phyloP scores from a whole-genome alignment of 2,888 invertebrate genomes.

The Julus scandinavius region DNA sequence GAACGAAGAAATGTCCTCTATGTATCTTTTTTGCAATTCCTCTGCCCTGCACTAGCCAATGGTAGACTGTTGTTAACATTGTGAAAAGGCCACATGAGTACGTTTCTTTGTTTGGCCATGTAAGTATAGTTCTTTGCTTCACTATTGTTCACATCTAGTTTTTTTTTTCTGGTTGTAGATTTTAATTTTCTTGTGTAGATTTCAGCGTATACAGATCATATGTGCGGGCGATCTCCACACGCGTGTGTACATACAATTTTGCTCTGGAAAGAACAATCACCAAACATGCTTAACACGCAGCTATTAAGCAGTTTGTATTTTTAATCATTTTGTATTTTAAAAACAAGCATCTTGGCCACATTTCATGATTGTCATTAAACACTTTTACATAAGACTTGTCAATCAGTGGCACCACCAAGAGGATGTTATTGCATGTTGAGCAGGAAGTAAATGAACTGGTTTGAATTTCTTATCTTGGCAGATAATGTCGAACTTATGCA shows the following conservation, averaged over 20 bases:
- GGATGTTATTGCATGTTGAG: not conserved
- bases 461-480: constrained; percentile 3
- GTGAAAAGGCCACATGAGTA: not conserved
- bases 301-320: constrained; percentile 49
- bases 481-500: not conserved
- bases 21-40: not conserved
- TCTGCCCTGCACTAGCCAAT: not conserved
- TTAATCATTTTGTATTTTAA: constrained; percentile 47
- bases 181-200: not conserved
- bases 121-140: constrained; percentile 15
- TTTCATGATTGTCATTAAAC: constrained; percentile 48
- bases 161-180: not conserved
- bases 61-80: not conserved
- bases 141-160: not conserved
- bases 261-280: constrained; percentile 39
- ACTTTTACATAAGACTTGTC: constrained; percentile 48
- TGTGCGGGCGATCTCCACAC: constrained; percentile 3
- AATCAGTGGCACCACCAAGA: not conserved
- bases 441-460: not conserved
- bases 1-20: not conserved
- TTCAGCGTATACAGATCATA: constrained; percentile 15
- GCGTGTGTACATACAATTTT: constrained; percentile 19
- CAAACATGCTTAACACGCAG: constrained; percentile 40
- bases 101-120: not conserved
- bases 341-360: constrained; percentile 44